These are phyloP conservation scores for Phrynocephalus versicolor DNA, from an alignment of 2,113 vertebrate species.

Conservation along the genomic window DNA sequence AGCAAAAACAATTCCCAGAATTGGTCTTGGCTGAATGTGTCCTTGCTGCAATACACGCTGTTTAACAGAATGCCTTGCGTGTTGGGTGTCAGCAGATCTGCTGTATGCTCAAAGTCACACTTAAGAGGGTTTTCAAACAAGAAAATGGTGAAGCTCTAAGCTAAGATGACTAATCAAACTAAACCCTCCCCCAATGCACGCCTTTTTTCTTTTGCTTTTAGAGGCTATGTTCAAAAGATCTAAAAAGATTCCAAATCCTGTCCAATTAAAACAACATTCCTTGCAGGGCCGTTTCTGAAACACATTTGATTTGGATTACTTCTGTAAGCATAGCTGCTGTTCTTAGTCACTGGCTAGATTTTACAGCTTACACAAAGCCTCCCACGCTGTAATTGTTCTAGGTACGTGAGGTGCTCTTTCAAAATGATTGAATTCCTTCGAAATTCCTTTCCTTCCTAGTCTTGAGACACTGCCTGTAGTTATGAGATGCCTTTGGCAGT, in stretches of 20 bases:
- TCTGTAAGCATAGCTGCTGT: not conserved
- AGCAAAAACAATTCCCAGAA: not conserved
- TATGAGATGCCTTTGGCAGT: conserved; percentile 15
- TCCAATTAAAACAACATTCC: not conserved
- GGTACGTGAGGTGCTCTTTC: not conserved
- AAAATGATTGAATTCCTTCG: not conserved
- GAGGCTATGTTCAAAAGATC: not conserved
- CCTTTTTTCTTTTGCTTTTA: not conserved
- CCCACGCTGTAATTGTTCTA: not conserved
- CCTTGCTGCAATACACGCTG: not conserved
- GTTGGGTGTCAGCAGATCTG: not conserved
- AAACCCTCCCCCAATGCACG: too few species aligned
- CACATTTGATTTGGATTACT: not conserved
- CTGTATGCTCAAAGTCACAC: not conserved
- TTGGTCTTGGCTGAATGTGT: not conserved
- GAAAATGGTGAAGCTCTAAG: not conserved
- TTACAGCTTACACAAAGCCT: rapidly evolving
- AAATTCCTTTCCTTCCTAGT: not conserved
- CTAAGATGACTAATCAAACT: not conserved
- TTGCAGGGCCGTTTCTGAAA: not conserved
- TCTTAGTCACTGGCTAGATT: not conserved
- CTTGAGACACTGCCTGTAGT: not conserved
- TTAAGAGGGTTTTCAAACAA: not conserved
- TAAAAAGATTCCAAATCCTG: not conserved
- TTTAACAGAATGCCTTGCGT: not conserved